These are phyloP conservation scores for Platysteira castanea DNA, from an alignment of 2,113 vertebrate genomes.

Conservation along the genomic window DNA sequence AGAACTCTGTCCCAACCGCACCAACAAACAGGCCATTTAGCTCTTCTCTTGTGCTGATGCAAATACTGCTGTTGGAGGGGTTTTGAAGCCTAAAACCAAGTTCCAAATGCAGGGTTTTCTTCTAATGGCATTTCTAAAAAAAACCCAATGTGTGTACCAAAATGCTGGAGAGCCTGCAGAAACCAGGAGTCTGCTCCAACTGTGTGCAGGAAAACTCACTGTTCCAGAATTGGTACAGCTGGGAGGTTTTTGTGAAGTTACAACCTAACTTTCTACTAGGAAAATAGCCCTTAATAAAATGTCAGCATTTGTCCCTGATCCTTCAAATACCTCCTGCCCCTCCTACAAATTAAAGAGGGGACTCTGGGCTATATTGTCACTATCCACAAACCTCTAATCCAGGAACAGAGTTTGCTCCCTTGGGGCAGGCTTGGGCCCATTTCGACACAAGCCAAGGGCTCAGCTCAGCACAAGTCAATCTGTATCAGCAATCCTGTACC, in stretches of 20 bases:
- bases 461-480: not conserved
- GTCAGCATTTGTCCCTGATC: not conserved
- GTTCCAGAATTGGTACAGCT: not conserved
- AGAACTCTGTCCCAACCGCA: not conserved
- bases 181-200: not conserved
- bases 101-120: not conserved
- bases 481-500: not conserved
- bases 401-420: not conserved
- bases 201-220: not conserved
- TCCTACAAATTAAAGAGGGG: not conserved
- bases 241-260: not conserved
- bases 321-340: not conserved
- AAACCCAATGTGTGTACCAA: not conserved
- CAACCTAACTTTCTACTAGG: not conserved
- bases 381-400: not conserved
- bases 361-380: not conserved
- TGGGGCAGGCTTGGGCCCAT: not conserved
- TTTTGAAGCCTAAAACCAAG: not conserved
- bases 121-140: not conserved
- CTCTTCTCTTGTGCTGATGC: not conserved
- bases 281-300: not conserved
- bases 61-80: not conserved
- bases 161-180: not conserved
- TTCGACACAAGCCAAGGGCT: not conserved
- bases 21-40: accelerated